phyloP scores from a whole-genome alignment of 64 coral and sea anemone genomes.

The Trachythela sp. region DNA sequence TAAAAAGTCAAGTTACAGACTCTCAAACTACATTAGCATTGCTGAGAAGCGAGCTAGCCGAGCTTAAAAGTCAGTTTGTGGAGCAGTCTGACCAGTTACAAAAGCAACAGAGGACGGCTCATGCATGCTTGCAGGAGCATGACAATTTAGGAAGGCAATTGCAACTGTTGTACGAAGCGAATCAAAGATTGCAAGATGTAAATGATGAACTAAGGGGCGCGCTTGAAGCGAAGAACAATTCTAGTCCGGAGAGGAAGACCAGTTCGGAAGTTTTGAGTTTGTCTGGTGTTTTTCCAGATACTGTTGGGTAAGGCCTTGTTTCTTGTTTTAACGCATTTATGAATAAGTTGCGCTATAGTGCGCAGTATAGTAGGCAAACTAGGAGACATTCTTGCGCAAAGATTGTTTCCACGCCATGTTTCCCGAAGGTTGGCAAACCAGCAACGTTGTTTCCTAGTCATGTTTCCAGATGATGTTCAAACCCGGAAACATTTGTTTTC shows the following conservation, averaged over 20 bases:
- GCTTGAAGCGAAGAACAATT: slow-evolving; percentile 51
- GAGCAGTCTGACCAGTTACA: slow-evolving; percentile 61
- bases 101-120: slow-evolving; percentile 63
- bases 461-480: too few species aligned
- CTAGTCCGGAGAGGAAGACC: not conserved
- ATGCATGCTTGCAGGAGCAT: slow-evolving; percentile 86
- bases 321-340: not conserved
- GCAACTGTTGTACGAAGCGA: slow-evolving; percentile 85
- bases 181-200: slow-evolving; percentile 85
- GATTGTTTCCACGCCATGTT: too few species aligned
- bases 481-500: too few species aligned
- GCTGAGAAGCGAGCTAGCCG: slow-evolving; percentile 78
- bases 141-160: slow-evolving; percentile 87
- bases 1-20: slow-evolving; percentile 83
- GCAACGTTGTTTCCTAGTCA: too few species aligned
- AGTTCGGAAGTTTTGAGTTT: not conserved
- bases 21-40: slow-evolving; percentile 76
- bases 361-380: not conserved
- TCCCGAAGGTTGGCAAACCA: too few species aligned
- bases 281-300: not conserved
- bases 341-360: not conserved
- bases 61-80: slow-evolving; percentile 64
- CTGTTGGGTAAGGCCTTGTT: not conserved
- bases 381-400: too few species aligned
- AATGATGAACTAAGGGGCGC: slow-evolving; percentile 89